Base-by-base conservation (phyloP, 2,113 vertebrate genomes). In the Saguinus imperator region DNA sequence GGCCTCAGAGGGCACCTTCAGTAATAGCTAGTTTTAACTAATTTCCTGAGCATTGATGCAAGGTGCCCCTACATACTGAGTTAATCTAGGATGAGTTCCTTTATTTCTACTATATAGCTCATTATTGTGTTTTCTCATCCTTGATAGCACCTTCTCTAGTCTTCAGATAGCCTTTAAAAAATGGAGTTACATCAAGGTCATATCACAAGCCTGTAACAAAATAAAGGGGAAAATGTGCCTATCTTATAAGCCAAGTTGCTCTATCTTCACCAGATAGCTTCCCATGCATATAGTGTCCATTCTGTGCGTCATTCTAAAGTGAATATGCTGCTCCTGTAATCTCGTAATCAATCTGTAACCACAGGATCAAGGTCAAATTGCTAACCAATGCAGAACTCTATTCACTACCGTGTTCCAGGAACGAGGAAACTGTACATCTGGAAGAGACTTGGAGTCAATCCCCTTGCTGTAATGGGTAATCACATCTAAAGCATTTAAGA, bases 351-450 rank as follows among this genome's bases (percentile, higher is more conserved):
- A 0, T 89, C 73, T 97, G 58, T 17, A 92, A 88, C 94, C 40
- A 89, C 61, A 94, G 96, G 96, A 95, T 95, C 55, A 95, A 68
- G 43, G 90, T 18, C 68, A 98, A 87, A 76, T 97, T 97, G 94
- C 92, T 92, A 97, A 87, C 43, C 79, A 83, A 87, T 0, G 5
- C 70, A 72, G 93, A 58, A 82, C 72, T 92, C 37, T 94, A 40
- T 76, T 96, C 94, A 81, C n/a, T 87, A 29, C 1, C 16, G 20
- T 55, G 61, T 52, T 84, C 92, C 76, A 0, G 75, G 83, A 96
- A 85, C 94, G 85, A 81, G 61, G 81, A 75, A 91, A n/a, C 79
- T 93, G 68, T 57, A 73, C 73, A 66, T 89, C 92, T 21, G 6
- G 45, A 66, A 61, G 72, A 58, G 77, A 29, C 61, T 93, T 3